phyloP scores from a whole-genome alignment of 2,888 invertebrate genomes.

The Cepaea hortensis region DNA sequence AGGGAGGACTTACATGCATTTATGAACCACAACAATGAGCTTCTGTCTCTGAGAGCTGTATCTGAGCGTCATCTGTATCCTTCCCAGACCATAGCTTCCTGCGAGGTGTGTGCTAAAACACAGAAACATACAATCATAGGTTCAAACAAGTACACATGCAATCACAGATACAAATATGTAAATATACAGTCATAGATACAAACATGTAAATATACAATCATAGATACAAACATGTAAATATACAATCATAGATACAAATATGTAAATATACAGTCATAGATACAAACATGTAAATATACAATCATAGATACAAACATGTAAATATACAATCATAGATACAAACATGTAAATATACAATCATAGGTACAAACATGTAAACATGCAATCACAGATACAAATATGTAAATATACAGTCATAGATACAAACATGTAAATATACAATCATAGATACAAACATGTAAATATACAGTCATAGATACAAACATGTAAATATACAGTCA shows the following conservation, averaged over 20 bases:
- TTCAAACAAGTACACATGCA: not conserved
- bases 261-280: too few species aligned
- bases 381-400: too few species aligned
- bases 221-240: not conserved
- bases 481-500: too few species aligned
- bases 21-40: slow-evolving; percentile 89
- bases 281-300: too few species aligned
- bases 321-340: too few species aligned
- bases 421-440: too few species aligned
- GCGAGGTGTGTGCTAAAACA: not conserved
- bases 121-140: not conserved
- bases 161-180: not conserved
- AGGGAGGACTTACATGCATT: slow-evolving; percentile 85
- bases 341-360: too few species aligned
- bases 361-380: too few species aligned
- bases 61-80: slow-evolving; percentile 89
- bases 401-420: too few species aligned
- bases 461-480: too few species aligned
- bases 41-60: slow-evolving; percentile 90
- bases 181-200: not conserved
- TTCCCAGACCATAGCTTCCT: slow-evolving; percentile 72
- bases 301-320: too few species aligned
- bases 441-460: too few species aligned
- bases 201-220: not conserved
- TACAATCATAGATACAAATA: not conserved